A percentile compares a stretch with the other conserved stretches of the same genome.
phyloP scores from a whole-genome alignment of 2,797 vertebrate genomes.

The Argentina silus region DNA sequence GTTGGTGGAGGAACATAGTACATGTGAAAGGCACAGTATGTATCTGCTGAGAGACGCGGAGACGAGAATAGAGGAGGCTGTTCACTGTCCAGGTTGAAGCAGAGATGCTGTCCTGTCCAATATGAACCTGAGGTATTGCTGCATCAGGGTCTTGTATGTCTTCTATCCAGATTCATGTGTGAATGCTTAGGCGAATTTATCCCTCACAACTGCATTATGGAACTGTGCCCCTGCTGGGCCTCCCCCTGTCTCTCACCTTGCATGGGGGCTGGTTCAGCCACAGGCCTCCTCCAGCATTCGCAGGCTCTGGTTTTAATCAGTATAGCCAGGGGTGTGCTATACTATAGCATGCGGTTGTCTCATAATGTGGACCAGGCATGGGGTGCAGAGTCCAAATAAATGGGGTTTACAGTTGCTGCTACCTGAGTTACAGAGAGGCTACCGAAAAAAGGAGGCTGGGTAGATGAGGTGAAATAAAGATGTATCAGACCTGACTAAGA shows the following conservation, averaged over 20 bases:
- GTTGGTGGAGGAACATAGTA: constrained; percentile 33
- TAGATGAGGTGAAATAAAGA: background rate
- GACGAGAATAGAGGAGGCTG: background rate
- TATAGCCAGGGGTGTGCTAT: background rate
- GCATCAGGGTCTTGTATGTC: no score
- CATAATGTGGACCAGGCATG: constrained; percentile 3
- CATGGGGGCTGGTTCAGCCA: background rate
- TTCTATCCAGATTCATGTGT: no score
- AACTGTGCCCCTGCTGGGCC: background rate
- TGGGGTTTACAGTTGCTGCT: background rate
- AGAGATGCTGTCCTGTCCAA: background rate
- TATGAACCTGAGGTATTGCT: no score
- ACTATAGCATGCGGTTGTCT: constrained; percentile 17
- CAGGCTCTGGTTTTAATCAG: constrained; percentile 24
- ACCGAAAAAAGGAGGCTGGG: background rate
- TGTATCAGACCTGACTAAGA: no score
- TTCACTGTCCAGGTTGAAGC: background rate
- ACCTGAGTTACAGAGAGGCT: constrained; percentile 4
- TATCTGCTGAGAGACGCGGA: constrained; percentile 19
- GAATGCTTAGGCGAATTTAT: background rate
- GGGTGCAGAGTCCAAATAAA: constrained; percentile 6
- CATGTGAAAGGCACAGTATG: constrained; percentile 37
- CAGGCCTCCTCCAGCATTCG: constrained; percentile 8
- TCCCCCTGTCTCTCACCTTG: constrained; percentile 3
- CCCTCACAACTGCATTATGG: background rate